Base-by-base conservation (phyloP, 2,797 vertebrate species). In the Siniperca obscura region DNA sequence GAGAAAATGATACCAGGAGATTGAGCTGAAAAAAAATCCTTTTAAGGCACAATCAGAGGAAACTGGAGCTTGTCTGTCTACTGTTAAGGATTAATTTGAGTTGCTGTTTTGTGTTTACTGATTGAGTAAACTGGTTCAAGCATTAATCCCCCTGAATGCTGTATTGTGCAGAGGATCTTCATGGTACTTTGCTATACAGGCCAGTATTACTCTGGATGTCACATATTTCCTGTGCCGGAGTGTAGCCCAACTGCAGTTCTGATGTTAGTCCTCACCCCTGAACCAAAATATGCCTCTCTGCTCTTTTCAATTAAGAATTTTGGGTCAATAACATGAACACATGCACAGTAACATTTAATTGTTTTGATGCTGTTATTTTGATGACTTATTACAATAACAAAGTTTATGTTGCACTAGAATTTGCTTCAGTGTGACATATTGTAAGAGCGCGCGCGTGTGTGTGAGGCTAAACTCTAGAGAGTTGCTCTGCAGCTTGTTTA, bases 401-500 rank as follows among this genome's bases (percentile, higher is more conserved):
- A 55, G 60, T 9, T 27, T 44, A 19, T 27, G 44, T 34, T 64
- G 12, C 57, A 48, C 30, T 19, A 16, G 14, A 34, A 17, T 42
- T 81, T 55, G 2, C 7, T 42, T 55, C 19, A 34, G 22, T 11
- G 12, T 27, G 65, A 46, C 10, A 21, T 3, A 4, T 9, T 80
- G 30, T 52, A 14, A n/a, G 34, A 52, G 5, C 57, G 25, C 55
- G 64, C 38, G 25, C 38, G 25, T 53, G n/a, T 38, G 17, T 40
- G 7, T 30, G 48, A 27, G 42, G 36, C 65, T 88, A 84, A 89
- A 89, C 86, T 73, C 66, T 4, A 42, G 70, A 82, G 46, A 77
- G 44, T 46, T 82, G 36, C 65, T 80, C 50, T 34, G 66, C 38
- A 38, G 25, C 78, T 73, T 91, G 87, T 91, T 91, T 89, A 85